Base-by-base conservation (phyloP, 2,797 vertebrate species). In the Sebastes hubbsi region DNA sequence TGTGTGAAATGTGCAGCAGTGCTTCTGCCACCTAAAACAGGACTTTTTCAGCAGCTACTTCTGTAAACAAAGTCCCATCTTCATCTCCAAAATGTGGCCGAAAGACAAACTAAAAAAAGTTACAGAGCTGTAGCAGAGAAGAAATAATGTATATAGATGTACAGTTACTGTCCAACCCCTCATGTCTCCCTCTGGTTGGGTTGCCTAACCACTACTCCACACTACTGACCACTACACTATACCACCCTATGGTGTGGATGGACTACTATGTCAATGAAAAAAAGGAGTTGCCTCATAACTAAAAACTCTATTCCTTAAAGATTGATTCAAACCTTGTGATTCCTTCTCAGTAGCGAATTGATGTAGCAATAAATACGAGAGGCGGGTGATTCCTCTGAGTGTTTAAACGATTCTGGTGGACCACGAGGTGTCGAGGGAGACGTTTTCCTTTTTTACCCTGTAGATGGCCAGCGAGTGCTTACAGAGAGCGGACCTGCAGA, bases 341-440 rank as follows among this genome's bases (percentile, higher is more conserved):
- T 76, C 72, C 82, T 86, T 83, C 90, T 94, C 93, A 95, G 95
- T 95, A 96, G 95, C 95, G 70, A 91, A 92, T 89, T 91, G 91
- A 96, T 96, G 95, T 96, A 95, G 95, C 95, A 96, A 89, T 91
- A 89, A 94, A 88, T 77, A 83, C 63, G 24, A 82, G 89, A 89
- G 91, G 84, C 52, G 2, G 36, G 63, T 64, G 81, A 86, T 89
- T 92, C 87, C 89, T 90, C 75, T 36, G 73, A 78, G 84, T 80
- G 86, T 85, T 87, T 65, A 78, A 80, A 78, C 30, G 24, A 86
- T 87, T 87, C 78, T 83, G 81, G 82, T 72, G 87, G 79, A 86
- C 72, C 79, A 75, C 58, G 61, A 80, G 82, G 77, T 81, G 78
- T 83, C 72, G 60, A 4, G 59, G 83, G 83, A 92, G 87, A 85